Evolutionary conservation across 2,888 invertebrate species (phyloP).

Genomic region (Melieria picta): DNA sequence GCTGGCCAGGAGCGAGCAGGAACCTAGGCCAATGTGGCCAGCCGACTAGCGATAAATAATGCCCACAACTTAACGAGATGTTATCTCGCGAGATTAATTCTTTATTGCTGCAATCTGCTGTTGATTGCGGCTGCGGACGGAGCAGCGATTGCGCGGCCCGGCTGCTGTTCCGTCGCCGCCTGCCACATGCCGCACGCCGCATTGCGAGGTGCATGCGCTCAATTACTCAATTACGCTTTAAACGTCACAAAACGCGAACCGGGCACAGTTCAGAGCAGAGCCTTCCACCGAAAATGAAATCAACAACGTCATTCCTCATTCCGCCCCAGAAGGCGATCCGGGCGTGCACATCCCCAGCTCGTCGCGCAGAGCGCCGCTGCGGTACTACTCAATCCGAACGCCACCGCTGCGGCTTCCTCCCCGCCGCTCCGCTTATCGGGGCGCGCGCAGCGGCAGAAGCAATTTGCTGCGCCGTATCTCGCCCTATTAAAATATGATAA

Average conservation of each 20-base stretch:
- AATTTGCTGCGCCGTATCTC: conserved; percentile 25
- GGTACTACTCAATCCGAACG: not conserved
- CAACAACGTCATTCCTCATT: conserved; percentile 33
- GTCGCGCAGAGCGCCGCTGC: no score
- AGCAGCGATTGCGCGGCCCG: not conserved
- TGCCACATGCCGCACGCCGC: not conserved
- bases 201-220: conserved; percentile 3
- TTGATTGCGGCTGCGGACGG: conserved; percentile 20
- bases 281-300: conserved; percentile 26
- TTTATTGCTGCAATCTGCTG: conserved; percentile 38
- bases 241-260: conserved; percentile 16
- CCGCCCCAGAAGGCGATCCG: not conserved
- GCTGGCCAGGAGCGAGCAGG: not conserved
- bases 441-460: no score
- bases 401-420: no score
- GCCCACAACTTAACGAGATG: conserved; percentile 49
- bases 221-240: conserved; percentile 33
- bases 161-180: not conserved
- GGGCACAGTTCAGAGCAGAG: no score
- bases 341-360: not conserved
- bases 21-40: conserved; percentile 7
- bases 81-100: conserved; percentile 46
- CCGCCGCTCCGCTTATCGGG: no score
- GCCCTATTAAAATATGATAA: conserved; percentile 60
- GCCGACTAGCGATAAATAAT: conserved; percentile 41